Percentiles rank a stretch among this genome's conserved stretches.
Conservation (phyloP, 2,113 vertebrate species). For the Grammomys surdaster region DNA sequence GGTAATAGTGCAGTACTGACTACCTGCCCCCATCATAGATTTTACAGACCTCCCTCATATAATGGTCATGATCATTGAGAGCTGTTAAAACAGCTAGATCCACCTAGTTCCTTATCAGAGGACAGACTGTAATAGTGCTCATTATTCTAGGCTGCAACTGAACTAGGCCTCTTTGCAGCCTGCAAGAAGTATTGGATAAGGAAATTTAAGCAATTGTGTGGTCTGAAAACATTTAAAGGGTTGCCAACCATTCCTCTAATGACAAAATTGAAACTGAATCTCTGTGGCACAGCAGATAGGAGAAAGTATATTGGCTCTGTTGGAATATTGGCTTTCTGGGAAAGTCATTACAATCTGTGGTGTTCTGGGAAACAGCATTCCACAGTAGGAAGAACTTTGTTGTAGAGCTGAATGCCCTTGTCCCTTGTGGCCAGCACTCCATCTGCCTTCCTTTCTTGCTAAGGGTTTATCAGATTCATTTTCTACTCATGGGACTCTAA, state of each 20-base stretch:
- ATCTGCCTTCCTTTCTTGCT: not conserved
- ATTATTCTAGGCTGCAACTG: not conserved
- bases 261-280: slow-evolving; percentile 1
- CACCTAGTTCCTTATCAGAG: not conserved
- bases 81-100: not conserved
- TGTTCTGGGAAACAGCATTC: not conserved
- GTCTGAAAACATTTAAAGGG: not conserved
- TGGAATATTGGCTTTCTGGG: not conserved
- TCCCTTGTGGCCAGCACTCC: not conserved
- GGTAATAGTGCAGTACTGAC: rapidly evolving
- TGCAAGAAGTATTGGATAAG: not conserved
- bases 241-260: not conserved
- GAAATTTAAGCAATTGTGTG: not conserved
- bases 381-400: not conserved
- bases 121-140: not conserved
- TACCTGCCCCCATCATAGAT: not conserved
- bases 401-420: not conserved
- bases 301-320: not conserved
- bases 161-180: not conserved
- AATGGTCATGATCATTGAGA: rapidly evolving
- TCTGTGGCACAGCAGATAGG: not conserved
- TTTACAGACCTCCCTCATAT: rapidly evolving
- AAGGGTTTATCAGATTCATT: not conserved
- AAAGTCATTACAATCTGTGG: not conserved
- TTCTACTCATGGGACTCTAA: not conserved